Base-by-base conservation (phyloP, 2,888 invertebrate genomes). In the Dasysyrphus tricinctus region DNA sequence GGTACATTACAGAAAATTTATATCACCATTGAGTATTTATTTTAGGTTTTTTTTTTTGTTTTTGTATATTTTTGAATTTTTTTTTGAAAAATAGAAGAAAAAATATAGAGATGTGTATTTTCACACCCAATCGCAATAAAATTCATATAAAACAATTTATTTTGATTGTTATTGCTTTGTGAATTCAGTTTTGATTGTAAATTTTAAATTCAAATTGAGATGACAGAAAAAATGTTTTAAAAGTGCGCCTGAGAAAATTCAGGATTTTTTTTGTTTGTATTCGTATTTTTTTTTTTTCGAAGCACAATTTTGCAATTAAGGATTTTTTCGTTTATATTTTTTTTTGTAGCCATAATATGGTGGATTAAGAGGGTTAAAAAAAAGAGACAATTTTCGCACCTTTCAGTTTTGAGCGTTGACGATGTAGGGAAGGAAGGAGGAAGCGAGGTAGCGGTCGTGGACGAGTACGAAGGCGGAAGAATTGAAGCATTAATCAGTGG, bases 401-500 rank as follows among this genome's bases (percentile, higher is more conserved):
- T 63, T 74, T 63, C 34, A 47, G 57, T 39, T 9, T 24, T 34
- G 47, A 8, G 11, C 37, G 16, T 42, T 29, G 34, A 8, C 19
- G 42, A n/a, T n/a, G 37, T 24, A 44, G 16, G 14, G 12, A 24
- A 24, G 24, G 24, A 24, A 24, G 24, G 24, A 4, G 24, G 11
- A n/a, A n/a, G n/a, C n/a, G 44, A 0, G 4, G 42, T 1, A n/a
- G n/a, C 6, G 2, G 9, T 6, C 7, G 29, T 12, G n/a, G 39
- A 7, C 8, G 42, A 11, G n/a, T 56, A 11, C 7, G 32, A 11
- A 16, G 32, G 32, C 6, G 24, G 47, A 34, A 67, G 49, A 76
- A 57, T 65, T 73, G 65, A 57, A 57, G 81, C 75, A 83, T 80
- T 75, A 80, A 84, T 80, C 84, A 80, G 79, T 76, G 84, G 84